phyloP scores from a whole-genome alignment of 2,113 vertebrate genomes.

The Columbina picui region DNA sequence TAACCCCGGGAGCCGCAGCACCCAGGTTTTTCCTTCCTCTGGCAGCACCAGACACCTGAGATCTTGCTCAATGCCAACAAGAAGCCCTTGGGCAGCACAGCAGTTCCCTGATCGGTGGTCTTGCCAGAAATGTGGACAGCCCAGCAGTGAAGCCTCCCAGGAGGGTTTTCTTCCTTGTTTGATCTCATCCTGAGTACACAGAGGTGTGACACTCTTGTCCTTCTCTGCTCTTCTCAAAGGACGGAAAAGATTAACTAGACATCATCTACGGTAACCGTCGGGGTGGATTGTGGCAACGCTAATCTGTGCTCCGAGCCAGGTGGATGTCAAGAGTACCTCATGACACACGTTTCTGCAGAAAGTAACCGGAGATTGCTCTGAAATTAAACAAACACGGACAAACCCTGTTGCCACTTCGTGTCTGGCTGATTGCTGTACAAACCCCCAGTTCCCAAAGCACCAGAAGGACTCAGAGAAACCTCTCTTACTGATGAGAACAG shows the following conservation, averaged over 20 bases:
- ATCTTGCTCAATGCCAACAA: background rate
- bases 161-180: background rate
- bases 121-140: background rate
- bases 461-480: background rate
- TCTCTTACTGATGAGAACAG: background rate
- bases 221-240: background rate
- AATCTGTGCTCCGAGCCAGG: background rate
- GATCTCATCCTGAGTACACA: background rate
- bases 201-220: background rate
- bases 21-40: background rate
- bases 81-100: background rate
- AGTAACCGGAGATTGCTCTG: background rate
- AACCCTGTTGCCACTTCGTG: background rate
- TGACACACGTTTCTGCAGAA: background rate
- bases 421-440: background rate
- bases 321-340: background rate
- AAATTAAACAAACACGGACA: background rate
- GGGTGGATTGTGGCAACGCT: background rate
- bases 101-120: background rate
- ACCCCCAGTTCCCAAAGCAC: background rate
- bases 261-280: accelerated
- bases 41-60: background rate
- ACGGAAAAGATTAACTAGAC: background rate
- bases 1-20: background rate
- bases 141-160: background rate